A percentile compares a stretch with the other conserved stretches of the same genome.
These are phyloP conservation scores for Antedon mediterranea DNA, from an alignment of 53 echinoderm and acorn worm genomes.

Conservation along the genomic window DNA sequence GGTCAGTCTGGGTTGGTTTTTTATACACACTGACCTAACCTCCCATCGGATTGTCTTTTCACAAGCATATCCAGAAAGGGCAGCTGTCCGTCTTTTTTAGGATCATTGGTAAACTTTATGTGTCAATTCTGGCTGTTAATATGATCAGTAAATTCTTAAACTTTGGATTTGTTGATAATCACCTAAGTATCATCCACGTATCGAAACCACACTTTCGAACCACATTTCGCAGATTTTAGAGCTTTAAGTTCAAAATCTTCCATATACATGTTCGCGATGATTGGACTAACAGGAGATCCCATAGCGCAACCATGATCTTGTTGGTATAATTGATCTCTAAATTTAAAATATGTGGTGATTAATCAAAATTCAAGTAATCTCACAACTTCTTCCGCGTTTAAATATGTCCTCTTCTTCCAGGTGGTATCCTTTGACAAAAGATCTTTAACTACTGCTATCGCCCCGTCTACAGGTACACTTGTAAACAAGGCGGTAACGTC, in stretches of 20 bases:
- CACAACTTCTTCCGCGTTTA: too few species aligned
- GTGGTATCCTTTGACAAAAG: too few species aligned
- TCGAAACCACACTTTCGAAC: too few species aligned
- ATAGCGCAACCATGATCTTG: background rate
- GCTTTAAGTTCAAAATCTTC: background rate
- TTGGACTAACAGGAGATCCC: background rate
- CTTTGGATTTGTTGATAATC: background rate
- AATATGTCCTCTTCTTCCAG: too few species aligned
- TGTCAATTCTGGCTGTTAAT: background rate
- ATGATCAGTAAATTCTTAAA: background rate
- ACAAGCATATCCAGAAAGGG: background rate
- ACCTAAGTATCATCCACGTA: background rate
- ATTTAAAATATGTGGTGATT: background rate
- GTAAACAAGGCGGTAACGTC: constrained; percentile 4
- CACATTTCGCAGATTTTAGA: too few species aligned
- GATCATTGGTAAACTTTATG: background rate
- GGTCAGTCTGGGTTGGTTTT: background rate
- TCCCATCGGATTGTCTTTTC: background rate
- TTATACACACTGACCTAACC: background rate
- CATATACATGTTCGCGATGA: background rate
- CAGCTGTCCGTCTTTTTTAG: background rate
- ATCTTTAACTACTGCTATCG: background rate
- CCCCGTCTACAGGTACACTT: background rate
- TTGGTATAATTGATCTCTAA: background rate
- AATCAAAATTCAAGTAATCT: background rate